These are phyloP conservation scores for Scotopteryx bipunctaria DNA, from an alignment of 2,888 invertebrate genomes.

Conservation along the genomic window DNA sequence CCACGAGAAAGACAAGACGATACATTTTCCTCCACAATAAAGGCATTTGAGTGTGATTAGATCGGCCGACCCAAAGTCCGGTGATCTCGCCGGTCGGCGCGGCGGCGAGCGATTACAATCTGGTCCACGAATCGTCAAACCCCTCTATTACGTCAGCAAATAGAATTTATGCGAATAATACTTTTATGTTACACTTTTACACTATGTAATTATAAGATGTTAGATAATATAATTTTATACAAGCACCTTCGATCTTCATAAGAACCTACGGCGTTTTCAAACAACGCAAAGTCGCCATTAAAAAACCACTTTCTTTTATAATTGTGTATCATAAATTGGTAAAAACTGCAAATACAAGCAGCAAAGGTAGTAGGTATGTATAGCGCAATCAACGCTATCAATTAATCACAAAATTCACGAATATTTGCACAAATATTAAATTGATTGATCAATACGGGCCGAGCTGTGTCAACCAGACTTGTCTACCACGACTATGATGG, in stretches of 20 bases:
- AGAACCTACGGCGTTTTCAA: too few species aligned
- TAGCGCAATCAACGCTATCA: not conserved
- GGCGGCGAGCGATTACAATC: not conserved
- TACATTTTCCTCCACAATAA: not conserved
- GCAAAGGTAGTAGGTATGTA: not conserved
- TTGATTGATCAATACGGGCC: constrained; percentile 8
- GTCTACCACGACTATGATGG: constrained; percentile 9
- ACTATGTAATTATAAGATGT: too few species aligned
- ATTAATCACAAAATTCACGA: constrained; percentile 2
- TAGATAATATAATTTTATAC: too few species aligned
- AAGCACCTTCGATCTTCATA: too few species aligned
- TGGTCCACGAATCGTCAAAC: not conserved
- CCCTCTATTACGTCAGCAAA: not conserved
- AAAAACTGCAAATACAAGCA: not conserved
- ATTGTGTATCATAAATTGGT: too few species aligned
- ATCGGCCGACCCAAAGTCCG: not conserved
- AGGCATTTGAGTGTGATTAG: not conserved
- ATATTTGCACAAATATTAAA: constrained; percentile 11
- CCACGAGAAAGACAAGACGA: too few species aligned
- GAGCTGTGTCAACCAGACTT: constrained; percentile 2
- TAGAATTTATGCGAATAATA: too few species aligned
- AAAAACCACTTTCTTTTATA: too few species aligned
- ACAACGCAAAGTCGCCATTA: too few species aligned
- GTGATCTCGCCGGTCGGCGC: not conserved
- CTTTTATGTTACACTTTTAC: too few species aligned